Evolutionary conservation across 2,888 invertebrate genomes (phyloP).

Genomic region (Nesidiocoris tenuis): DNA sequence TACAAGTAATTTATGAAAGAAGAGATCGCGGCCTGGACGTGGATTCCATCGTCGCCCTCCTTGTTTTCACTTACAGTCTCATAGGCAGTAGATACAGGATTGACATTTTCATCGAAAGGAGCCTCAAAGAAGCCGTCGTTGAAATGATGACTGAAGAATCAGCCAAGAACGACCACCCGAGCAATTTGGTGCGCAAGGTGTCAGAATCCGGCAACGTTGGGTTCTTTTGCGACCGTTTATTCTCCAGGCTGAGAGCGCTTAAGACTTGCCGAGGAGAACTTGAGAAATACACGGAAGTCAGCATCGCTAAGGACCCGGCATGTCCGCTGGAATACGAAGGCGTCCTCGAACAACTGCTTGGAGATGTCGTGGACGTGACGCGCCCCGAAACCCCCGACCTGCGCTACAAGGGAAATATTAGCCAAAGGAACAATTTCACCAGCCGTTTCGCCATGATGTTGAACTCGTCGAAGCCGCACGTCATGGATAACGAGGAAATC

Average conservation of each 20-base stretch:
- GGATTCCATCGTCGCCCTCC: constrained; percentile 62
- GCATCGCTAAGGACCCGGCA: constrained; percentile 52
- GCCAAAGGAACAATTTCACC: constrained; percentile 53
- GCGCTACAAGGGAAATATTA: constrained; percentile 52
- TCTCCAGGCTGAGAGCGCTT: constrained; percentile 14
- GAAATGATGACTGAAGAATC: constrained; percentile 63
- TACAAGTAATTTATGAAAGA: constrained; percentile 52
- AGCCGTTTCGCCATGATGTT: constrained; percentile 63
- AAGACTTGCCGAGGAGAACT: constrained; percentile 29
- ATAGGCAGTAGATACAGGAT: constrained; percentile 55
- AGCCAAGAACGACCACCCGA: constrained; percentile 50
- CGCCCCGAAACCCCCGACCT: constrained; percentile 64
- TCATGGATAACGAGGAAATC: constrained; percentile 62
- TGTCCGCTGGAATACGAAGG: constrained; percentile 54
- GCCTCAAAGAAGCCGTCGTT: constrained; percentile 58
- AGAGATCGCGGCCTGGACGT: constrained; percentile 59
- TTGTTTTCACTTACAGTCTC: constrained; percentile 64
- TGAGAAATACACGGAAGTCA: constrained; percentile 42
- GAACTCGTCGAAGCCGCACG: constrained; percentile 61
- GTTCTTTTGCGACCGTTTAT: not conserved
- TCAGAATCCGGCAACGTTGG: not conserved
- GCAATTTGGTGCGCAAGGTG: not conserved
- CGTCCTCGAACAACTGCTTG: constrained; percentile 62
- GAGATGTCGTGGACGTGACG: constrained; percentile 61
- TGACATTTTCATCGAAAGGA: constrained; percentile 56